A percentile compares a stretch with the other conserved stretches of the same genome.
These are phyloP conservation scores for Phoxinus phoxinus DNA, from an alignment of 2,113 vertebrate species.

Conservation along the genomic window DNA sequence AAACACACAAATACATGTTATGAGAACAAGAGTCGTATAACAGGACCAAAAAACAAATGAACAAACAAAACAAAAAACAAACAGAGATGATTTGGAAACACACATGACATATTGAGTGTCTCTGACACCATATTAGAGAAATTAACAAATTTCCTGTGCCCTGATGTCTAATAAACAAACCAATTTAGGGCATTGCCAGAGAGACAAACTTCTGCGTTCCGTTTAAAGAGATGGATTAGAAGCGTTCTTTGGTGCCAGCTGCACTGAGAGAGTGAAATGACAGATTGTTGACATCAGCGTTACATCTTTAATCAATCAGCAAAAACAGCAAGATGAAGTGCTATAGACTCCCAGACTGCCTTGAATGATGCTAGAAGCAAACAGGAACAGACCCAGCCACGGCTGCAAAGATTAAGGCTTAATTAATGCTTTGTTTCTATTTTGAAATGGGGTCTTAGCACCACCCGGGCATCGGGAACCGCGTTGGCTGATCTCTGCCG, in stretches of 20 bases:
- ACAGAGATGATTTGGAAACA: not conserved
- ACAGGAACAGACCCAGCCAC: slow-evolving; percentile 38
- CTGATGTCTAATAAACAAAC: slow-evolving; percentile 19
- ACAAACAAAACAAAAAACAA: not conserved
- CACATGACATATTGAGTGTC: not conserved
- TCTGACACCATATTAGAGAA: slow-evolving; percentile 29
- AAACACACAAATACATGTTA: not conserved
- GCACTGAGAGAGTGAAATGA: slow-evolving; percentile 37
- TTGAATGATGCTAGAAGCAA: slow-evolving; percentile 39
- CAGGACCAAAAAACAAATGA: not conserved
- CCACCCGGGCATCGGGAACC: not conserved
- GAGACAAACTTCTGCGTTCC: slow-evolving; percentile 17
- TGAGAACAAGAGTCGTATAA: not conserved
- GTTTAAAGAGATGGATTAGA: slow-evolving; percentile 36
- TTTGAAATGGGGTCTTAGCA: slow-evolving; percentile 8
- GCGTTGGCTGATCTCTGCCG: not conserved
- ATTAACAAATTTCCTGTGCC: not conserved
- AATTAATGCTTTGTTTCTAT: slow-evolving; percentile 53
- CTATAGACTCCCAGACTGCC: not conserved
- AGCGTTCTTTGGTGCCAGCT: slow-evolving; percentile 26
- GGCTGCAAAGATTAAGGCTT: slow-evolving; percentile 53
- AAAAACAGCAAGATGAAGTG: slow-evolving; percentile 26
- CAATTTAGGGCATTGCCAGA: slow-evolving; percentile 30
- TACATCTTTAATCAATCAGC: slow-evolving; percentile 42
- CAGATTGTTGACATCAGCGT: slow-evolving; percentile 38